Evolutionary conservation across 1,140 invertebrate species (phyloP).

Genomic region (Drosophila parabipectinata): DNA sequence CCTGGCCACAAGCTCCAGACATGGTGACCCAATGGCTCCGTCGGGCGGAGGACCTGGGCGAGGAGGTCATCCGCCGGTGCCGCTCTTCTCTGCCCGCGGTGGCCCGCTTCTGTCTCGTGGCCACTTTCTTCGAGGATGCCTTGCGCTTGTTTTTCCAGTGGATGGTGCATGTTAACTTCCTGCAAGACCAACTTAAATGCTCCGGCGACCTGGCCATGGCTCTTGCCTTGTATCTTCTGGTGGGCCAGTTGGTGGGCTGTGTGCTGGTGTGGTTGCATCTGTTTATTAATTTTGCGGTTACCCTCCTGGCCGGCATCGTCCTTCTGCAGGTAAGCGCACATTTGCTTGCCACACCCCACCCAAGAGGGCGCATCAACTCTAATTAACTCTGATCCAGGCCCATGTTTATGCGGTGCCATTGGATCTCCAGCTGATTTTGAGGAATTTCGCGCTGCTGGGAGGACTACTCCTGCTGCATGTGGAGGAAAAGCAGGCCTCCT

Average conservation of each 20-base stretch:
- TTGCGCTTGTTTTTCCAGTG: slow-evolving; percentile 42
- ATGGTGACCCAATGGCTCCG: slow-evolving; percentile 15
- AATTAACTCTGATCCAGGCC: slow-evolving; percentile 11
- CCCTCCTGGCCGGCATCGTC: slow-evolving; percentile 22
- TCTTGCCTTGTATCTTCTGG: slow-evolving; percentile 14
- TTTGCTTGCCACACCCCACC: not conserved
- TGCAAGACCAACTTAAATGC: slow-evolving; percentile 16
- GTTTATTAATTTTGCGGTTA: slow-evolving; percentile 32
- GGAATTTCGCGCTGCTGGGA: slow-evolving; percentile 39
- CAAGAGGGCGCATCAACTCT: not conserved
- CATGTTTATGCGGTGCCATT: slow-evolving; percentile 17
- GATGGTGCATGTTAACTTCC: slow-evolving; percentile 9
- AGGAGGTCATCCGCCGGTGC: slow-evolving; percentile 21
- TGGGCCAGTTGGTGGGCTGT: slow-evolving; percentile 36
- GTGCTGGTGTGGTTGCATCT: slow-evolving; percentile 17
- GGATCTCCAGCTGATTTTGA: slow-evolving; percentile 25
- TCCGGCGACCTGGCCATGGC: slow-evolving; percentile 1
- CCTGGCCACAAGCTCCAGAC: not conserved
- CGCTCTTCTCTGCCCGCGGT: slow-evolving; percentile 23
- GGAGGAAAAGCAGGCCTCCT: slow-evolving; percentile 8
- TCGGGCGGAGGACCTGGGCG: slow-evolving; percentile 13
- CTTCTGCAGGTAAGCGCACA: slow-evolving; percentile 1
- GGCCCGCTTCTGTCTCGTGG: slow-evolving; percentile 41
- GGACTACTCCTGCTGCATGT: slow-evolving; percentile 42
- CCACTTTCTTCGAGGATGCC: slow-evolving; percentile 45